Base-by-base conservation (phyloP, 1,140 invertebrate genomes). In the Drosophila repleta region DNA sequence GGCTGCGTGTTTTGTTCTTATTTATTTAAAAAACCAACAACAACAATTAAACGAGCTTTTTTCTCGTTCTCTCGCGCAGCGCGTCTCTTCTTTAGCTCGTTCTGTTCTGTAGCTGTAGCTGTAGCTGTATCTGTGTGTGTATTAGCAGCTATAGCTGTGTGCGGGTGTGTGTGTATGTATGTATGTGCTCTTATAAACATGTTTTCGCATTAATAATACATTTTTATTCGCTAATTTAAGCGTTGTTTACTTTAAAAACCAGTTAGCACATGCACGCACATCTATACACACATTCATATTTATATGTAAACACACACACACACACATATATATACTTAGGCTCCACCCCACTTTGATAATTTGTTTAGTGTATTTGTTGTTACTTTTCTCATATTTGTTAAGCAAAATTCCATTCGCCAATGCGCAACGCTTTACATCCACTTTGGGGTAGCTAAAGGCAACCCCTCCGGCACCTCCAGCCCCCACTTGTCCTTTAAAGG, bases 191-290 rank as follows among this genome's bases (percentile, higher is more conserved):
- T 66, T 88, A 87, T 82, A 79, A 88, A 87, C 83, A 87, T 87
- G 79, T 87, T 87, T 88, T 83, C 75, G 79, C 83, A 87, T 88
- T 88, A 88, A 88, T 87, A 87, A 88, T 88, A 88, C 76, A 87
- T 89, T 87, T 87, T 87, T 87, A 88, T 87, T 83, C 83, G 83
- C 76, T 87, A 83, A 87, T 87, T 87, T 87, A 87, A 87, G 69
- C 87, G 67, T 68, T 84, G 80, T 76, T 84, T 84, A 79, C 71
- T 65, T 83, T 67, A 58, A 70, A 85, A 87, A 87, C 83, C 83
- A 87, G 83, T 88, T 79, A 88, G 75, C 49, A 66, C 65, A 70
- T 70, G 45, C 26, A 61, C 49, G 29, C 29, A 56, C 3, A 71
- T n/a, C 26, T 8, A 60, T 2, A 58, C 46, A 55, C 18, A 41